Conservation (phyloP, 2,888 invertebrate genomes). For the Druceiella hillmani region DNA sequence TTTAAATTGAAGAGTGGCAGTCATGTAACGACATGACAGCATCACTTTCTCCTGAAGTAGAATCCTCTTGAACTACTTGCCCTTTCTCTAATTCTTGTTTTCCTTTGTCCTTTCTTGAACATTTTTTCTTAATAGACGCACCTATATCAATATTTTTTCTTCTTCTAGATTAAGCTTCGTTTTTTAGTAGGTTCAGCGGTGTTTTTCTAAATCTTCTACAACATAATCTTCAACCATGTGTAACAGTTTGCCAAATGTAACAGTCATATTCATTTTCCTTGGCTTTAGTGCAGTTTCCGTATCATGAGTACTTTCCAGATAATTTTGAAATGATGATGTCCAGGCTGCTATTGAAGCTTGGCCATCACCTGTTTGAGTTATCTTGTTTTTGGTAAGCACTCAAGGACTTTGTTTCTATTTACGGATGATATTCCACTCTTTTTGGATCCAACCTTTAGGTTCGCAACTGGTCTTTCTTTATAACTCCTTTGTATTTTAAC, state of each 20-base stretch:
- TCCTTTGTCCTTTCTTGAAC: too few species aligned
- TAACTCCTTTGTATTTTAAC: conserved; percentile 4
- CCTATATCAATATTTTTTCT: conserved; percentile 2
- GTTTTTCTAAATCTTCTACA: too few species aligned
- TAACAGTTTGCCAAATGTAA: not conserved
- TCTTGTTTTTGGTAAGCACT: conserved; percentile 10
- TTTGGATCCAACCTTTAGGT: conserved; percentile 3
- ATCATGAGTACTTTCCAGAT: conserved; percentile 7
- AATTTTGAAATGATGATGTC: conserved; percentile 11
- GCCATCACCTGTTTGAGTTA: conserved; percentile 1
- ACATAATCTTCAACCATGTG: conserved; percentile 1
- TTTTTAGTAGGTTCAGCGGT: too few species aligned
- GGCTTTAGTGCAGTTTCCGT: conserved; percentile 12
- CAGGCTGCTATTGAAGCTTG: conserved; percentile 5
- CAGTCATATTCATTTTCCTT: conserved; percentile 5
- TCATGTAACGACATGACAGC: too few species aligned
- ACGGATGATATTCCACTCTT: conserved; percentile 10
- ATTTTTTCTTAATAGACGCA: too few species aligned
- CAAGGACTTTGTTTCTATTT: conserved; percentile 16
- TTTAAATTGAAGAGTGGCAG: too few species aligned
- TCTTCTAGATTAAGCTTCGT: conserved; percentile 2
- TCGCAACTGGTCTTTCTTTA: conserved; percentile 2
- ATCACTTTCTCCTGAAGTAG: too few species aligned
- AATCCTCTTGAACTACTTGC: too few species aligned
- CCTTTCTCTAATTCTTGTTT: too few species aligned